These are phyloP conservation scores for Perca schrenkii DNA, from an alignment of 2,113 vertebrate species.

Conservation along the genomic window DNA sequence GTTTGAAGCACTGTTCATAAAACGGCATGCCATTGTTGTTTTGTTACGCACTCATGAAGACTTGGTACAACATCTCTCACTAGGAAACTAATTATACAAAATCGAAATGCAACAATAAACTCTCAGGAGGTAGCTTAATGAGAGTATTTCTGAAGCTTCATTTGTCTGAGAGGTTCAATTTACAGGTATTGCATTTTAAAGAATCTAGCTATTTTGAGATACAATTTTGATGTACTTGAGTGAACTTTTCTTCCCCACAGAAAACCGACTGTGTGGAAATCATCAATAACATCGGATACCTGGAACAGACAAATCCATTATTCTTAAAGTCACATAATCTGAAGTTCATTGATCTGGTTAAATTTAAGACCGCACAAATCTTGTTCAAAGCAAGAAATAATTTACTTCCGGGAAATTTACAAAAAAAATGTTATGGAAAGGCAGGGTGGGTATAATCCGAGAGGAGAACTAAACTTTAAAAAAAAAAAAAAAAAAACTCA, in stretches of 20 bases:
- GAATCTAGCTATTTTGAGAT: neutral
- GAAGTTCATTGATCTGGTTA: too few species aligned
- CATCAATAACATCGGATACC: too few species aligned
- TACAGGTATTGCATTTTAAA: neutral
- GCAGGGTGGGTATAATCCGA: too few species aligned
- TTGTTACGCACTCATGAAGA: conserved; percentile 1
- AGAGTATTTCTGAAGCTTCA: neutral
- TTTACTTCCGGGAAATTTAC: too few species aligned
- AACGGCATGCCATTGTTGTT: neutral
- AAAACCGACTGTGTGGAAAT: neutral
- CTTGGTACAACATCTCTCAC: neutral
- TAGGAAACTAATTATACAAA: conserved; percentile 9
- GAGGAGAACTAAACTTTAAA: too few species aligned
- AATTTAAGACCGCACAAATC: too few species aligned
- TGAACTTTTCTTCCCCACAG: neutral
- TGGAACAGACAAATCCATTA: too few species aligned
- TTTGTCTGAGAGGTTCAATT: neutral
- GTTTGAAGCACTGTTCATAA: neutral
- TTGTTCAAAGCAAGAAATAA: too few species aligned
- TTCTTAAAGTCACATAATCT: too few species aligned
- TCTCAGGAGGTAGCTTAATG: neutral
- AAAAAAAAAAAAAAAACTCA: too few species aligned
- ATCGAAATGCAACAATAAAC: neutral
- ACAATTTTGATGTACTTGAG: neutral
- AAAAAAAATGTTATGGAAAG: too few species aligned